Evolutionary conservation across 2,797 vertebrate species (phyloP).

Genomic region (Rhinella marina): DNA sequence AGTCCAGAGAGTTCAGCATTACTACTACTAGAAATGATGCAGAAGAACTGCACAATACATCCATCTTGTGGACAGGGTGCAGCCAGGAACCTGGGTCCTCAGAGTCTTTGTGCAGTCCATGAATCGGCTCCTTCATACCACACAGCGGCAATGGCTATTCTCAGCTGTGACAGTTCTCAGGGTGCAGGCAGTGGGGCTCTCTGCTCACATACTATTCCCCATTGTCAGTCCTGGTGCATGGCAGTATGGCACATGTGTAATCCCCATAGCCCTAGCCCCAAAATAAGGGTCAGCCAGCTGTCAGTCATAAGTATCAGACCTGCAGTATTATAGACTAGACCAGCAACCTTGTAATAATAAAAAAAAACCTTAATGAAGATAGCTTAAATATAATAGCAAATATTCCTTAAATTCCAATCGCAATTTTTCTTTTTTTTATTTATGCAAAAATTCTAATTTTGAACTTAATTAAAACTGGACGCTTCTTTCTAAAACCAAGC

Average conservation of each 20-base stretch:
- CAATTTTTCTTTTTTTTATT: too few species aligned
- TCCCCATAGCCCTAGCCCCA: neutral
- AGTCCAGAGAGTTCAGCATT: neutral
- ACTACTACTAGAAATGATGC: neutral
- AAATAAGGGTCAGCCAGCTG: slow-evolving; percentile 3
- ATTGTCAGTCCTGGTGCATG: slow-evolving; percentile 32
- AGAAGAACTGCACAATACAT: neutral
- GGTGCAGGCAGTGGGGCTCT: slow-evolving; percentile 33
- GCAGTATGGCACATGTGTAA: neutral
- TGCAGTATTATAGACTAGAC: neutral
- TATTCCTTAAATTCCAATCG: too few species aligned
- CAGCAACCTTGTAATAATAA: neutral
- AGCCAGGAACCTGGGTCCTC: slow-evolving; percentile 6
- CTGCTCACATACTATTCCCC: slow-evolving; percentile 34
- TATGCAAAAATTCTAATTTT: neutral
- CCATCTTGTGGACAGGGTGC: slow-evolving; percentile 22
- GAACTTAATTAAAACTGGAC: neutral
- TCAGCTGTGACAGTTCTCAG: slow-evolving; percentile 46
- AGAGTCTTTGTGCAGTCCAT: slow-evolving; percentile 29
- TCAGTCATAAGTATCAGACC: neutral
- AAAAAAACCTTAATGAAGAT: neutral
- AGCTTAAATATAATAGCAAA: neutral
- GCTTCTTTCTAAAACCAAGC: neutral
- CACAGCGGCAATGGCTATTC: slow-evolving; percentile 39
- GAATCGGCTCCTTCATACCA: slow-evolving; percentile 50